Evolutionary conservation across 1,140 invertebrate genomes (phyloP).

Genomic region (Elymnias hypermnestra): DNA sequence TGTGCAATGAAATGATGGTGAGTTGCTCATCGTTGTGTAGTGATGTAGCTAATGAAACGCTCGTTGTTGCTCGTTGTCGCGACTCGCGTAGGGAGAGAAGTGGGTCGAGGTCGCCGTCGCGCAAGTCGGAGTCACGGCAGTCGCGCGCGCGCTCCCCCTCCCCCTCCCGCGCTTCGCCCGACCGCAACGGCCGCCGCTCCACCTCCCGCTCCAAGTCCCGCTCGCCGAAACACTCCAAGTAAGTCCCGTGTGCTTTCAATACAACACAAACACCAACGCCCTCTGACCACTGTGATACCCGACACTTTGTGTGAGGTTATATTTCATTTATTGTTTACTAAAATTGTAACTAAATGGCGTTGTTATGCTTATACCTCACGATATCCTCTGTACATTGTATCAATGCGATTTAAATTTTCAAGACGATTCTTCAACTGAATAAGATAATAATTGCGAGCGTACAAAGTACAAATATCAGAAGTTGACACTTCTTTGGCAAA

Average conservation of each 20-base stretch:
- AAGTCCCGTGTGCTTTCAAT: slow-evolving; percentile 66
- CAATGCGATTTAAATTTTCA: no score
- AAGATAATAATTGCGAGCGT: no score
- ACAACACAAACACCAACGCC: no score
- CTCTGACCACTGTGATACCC: slow-evolving; percentile 46
- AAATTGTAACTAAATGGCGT: no score
- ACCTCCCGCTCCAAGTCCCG: slow-evolving; percentile 68
- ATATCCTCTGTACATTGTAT: no score
- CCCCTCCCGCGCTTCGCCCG: slow-evolving; percentile 35
- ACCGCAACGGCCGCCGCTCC: slow-evolving; percentile 68
- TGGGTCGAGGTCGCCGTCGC: slow-evolving; percentile 59
- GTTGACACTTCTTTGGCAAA: no score
- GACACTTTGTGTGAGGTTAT: slow-evolving; percentile 37
- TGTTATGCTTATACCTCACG: no score
- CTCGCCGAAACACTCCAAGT: slow-evolving; percentile 57
- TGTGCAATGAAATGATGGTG: not conserved
- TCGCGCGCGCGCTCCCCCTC: slow-evolving; percentile 38
- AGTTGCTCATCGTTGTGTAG: slow-evolving; percentile 10
- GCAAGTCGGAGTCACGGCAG: no score
- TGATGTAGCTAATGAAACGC: slow-evolving; percentile 31
- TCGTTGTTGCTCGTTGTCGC: slow-evolving; percentile 28
- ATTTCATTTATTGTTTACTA: no score
- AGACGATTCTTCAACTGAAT: no score
- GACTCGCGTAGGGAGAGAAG: slow-evolving; percentile 45
- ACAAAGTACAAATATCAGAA: no score